Percentiles rank a stretch among this genome's conserved stretches.
Conservation (phyloP, 2,797 vertebrate genomes). For the Rhinophrynus dorsalis region DNA sequence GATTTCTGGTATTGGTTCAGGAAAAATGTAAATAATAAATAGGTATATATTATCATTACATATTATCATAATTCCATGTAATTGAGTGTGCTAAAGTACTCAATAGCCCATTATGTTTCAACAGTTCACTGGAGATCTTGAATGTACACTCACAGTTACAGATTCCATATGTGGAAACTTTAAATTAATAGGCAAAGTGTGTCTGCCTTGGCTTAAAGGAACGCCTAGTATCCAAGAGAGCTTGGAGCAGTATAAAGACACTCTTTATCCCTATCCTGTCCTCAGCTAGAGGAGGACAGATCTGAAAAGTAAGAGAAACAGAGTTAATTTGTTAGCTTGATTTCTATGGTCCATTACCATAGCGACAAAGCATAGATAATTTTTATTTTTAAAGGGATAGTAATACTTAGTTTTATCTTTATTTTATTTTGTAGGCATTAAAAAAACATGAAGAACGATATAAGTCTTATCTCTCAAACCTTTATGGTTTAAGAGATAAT, state of each 20-base stretch:
- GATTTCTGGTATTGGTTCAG: not conserved
- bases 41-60: not conserved
- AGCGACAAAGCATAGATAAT: constrained; percentile 45
- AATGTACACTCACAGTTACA: constrained; percentile 39
- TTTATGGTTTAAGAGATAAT: no score
- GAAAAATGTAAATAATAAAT: not conserved
- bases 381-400: no score
- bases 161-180: constrained; percentile 53
- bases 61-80: not conserved
- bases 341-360: constrained; percentile 71
- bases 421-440: no score
- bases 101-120: constrained; percentile 46
- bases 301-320: constrained; percentile 67
- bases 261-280: constrained; percentile 63
- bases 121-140: constrained; percentile 30
- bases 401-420: no score
- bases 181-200: constrained; percentile 66
- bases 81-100: constrained; percentile 37
- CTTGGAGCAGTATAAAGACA: constrained; percentile 63
- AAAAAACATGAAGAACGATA: no score
- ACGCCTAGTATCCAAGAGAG: constrained; percentile 56
- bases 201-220: constrained; percentile 63
- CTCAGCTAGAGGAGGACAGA: constrained; percentile 27
- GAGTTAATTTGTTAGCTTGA: constrained; percentile 69
- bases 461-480: no score